Evolutionary conservation across 2,797 vertebrate species (phyloP), one percentile per base, ranked within the genome.

Genomic region (Clamator glandarius): DNA sequence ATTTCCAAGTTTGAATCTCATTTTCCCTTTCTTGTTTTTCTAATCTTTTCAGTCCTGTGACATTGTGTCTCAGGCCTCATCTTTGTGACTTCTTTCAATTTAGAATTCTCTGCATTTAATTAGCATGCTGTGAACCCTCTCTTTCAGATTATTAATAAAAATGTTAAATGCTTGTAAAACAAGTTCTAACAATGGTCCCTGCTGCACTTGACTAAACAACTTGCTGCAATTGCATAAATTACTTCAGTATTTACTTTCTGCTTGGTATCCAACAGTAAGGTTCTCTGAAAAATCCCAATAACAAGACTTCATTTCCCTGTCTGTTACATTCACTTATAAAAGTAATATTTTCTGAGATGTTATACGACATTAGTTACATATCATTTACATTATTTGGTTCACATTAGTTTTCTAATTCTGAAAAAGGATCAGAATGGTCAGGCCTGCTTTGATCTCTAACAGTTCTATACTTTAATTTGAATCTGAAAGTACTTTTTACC

Each of bases 81-180:
- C 33, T 91, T 93, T 91, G 26, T 77, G 58, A 55, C 23, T 83
- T 87, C 51, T 75, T 88, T 85, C 54, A 73, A 5, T 89, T 62
- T 59, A 54, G 61, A 87, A 62, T 74, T 77, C 36, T 87, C 36
- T 64, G 89, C 46, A 26, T 70, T 68, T 89, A 78, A 83, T 85
- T 83, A 87, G 46, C 36, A 59, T 55, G 23, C n/a, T 74, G 24
- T 55, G 23, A 93, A 62, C 15, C 64, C 50, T 70, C 31, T 82
- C 42, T 82, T 95, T 88, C 35, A 87, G 36, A 66, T 94, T 92
- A 85, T 80, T 92, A 91, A 83, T 33, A 35, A 81, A 83, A 93
- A 85, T 52, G 16, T 85, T 94, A 85, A 78, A 66, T 78, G 58
- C 42, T 83, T 91, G 50, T 85, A 87, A 87, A 90, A 75, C 39